Base-by-base conservation (phyloP, 2,797 vertebrate genomes). In the Arremon aurantiirostris region DNA sequence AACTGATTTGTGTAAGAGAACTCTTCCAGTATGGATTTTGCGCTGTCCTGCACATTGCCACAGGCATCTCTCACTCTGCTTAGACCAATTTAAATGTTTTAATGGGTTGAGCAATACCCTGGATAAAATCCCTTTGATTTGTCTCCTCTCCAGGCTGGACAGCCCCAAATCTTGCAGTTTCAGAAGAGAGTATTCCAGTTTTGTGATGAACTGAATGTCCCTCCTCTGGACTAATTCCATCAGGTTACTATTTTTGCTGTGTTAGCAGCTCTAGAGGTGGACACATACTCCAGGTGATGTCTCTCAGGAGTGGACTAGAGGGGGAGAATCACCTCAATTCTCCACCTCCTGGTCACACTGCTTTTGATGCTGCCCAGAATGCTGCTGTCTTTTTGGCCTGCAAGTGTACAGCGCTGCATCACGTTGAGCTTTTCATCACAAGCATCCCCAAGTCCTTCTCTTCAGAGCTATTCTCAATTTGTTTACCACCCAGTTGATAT, bases 341-440 rank as follows among this genome's bases (percentile, higher is more conserved):
- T 15, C 1, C 4, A 57, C 24, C 24, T 6, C 0, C 9, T 65
- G 19, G 3, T 44, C 75, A 37, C 4, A 6, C 3, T 50, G 20
- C 16, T 46, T 65, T 39, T 57, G 37, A 46, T 39, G 12, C 20
- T 65, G 41, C 3, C 17, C 6, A 53, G 14, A 32, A 28, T 50
- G 20, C 2, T 13, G 7, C 8, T 42, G 41, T 1, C 9, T 9
- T 41, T 65, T 28, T 42, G 49, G 37, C 10, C 12, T 52, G 11
- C 12, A 44, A 44, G 23, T 3, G 6, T 30, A 22, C 8, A 7
- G 10, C 35, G 5, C 9, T 60, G 22, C 1, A 2, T 71, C 34
- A 42, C 1, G 0, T 26, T 44, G n/a, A 66, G 11, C 5, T 28
- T 89, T 53, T 20, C 34, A 22, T n/a, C 21, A 59, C 21, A 24